Conservation (phyloP, 2,797 vertebrate species). For the Leptoclinus maculatus region DNA sequence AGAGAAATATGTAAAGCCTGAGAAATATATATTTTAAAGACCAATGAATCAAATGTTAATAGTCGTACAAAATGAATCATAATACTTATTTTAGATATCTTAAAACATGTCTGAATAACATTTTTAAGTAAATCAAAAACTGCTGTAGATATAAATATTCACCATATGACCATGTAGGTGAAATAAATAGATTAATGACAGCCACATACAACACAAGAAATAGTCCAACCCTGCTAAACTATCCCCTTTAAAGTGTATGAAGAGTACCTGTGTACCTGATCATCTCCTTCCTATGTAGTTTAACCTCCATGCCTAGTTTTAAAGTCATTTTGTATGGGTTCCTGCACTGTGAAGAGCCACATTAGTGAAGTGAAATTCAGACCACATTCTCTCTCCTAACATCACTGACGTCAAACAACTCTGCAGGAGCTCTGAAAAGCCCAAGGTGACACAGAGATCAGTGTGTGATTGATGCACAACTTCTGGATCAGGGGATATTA, state of each 20-base stretch:
- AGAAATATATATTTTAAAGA: not conserved
- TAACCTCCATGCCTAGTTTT: not conserved
- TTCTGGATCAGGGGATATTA: constrained; percentile 48
- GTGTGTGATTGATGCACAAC: constrained; percentile 59
- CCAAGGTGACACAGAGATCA: constrained; percentile 67
- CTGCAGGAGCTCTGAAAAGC: constrained; percentile 52
- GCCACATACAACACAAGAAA: not conserved
- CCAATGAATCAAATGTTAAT: not conserved
- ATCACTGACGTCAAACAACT: constrained; percentile 61
- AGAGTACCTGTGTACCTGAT: not conserved
- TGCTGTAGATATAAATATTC: no score
- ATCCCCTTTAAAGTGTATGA: not conserved
- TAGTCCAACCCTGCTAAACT: not conserved
- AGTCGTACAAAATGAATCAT: not conserved
- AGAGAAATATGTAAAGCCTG: not conserved
- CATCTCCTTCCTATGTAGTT: not conserved
- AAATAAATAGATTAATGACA: no score
- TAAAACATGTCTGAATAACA: no score
- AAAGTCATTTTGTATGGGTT: not conserved
- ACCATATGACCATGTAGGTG: no score
- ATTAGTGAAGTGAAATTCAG: constrained; percentile 28
- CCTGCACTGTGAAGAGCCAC: not conserved
- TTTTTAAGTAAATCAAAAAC: not conserved
- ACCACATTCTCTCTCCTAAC: constrained; percentile 17
- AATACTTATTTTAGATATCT: not conserved